phyloP scores from a whole-genome alignment of 2,797 vertebrate genomes.

The Astyanax mexicanus region DNA sequence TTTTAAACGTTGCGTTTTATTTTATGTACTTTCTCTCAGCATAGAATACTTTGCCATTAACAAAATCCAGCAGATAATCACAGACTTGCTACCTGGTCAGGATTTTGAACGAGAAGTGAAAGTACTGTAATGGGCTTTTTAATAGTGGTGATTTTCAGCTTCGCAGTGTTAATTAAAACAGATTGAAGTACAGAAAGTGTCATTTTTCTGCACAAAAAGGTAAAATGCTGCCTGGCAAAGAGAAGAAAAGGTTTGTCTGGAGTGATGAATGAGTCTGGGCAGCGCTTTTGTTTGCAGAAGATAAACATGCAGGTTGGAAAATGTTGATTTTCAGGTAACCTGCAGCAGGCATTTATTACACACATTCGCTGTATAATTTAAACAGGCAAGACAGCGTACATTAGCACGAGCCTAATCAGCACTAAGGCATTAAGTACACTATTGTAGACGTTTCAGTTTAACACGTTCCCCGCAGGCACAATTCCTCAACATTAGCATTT shows the following conservation, averaged over 20 bases:
- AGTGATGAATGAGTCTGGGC: neutral
- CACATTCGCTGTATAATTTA: neutral
- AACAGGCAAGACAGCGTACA: neutral
- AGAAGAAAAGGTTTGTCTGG: neutral
- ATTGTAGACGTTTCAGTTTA: neutral
- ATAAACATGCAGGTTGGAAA: neutral
- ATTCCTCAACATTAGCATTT: neutral
- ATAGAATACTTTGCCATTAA: too few relatives aligned
- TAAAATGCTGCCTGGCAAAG: neutral
- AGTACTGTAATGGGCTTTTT: neutral
- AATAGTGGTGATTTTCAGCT: neutral
- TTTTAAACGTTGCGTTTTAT: too few relatives aligned
- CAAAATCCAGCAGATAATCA: too few relatives aligned
- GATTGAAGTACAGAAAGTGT: neutral
- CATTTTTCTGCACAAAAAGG: neutral
- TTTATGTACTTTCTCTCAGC: too few relatives aligned
- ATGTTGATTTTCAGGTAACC: neutral
- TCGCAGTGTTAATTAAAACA: neutral
- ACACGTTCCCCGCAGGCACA: neutral
- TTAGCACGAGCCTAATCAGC: neutral
- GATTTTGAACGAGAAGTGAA: too few relatives aligned
- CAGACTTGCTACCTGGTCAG: too few relatives aligned
- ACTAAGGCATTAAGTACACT: too few relatives aligned
- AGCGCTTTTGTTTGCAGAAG: neutral
- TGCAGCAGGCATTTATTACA: neutral